Evolutionary conservation across 2,797 vertebrate genomes (phyloP), one percentile per base, ranked within the genome.

Genomic region (Sardinella longiceps): DNA sequence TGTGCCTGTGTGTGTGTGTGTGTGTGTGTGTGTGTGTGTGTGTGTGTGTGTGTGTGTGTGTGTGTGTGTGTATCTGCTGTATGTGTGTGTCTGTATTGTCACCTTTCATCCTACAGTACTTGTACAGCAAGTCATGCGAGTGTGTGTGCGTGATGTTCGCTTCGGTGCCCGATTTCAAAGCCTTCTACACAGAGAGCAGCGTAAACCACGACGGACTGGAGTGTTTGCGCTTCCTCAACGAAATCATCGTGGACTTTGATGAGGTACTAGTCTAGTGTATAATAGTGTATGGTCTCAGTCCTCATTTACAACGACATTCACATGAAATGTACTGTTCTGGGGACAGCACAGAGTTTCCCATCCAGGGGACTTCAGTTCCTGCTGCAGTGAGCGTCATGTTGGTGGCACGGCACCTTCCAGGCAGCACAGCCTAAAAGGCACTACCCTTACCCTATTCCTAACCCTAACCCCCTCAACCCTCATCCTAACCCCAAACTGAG

Each of bases 201-300:
- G 92, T 92, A 86, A 98, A 97, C 91, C 94, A 92, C 0, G 95
- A 97, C 2, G 97, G 97, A 0, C 92, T 98, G 87, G 97, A 98
- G 91, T 98, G 97, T 89, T 86, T 98, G 82, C 94, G 97, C n/a
- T 94, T 98, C 82, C 96, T 98, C 89, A 98, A 98, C 0, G 97
- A 98, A 88, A 98, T 98, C 87, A 97, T 98, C 39, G 92, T 96
- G 0, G 97, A 98, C 91, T 98, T 98, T 74, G 97, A 98, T 37
- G 97, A 97, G 96, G 97, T 98, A 25, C n/a, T 43, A 3, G 30
- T 80, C 18, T 14, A 33, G 28, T 70, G 63, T 70, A 3, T 70
- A 25, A 25, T 63, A 28, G 14, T 1, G n/a, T 39, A 14, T n/a
- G 33, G 33, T 70, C 18, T 70, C 18, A n/a, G 58, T 2, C 14